Percentiles rank a stretch among this genome's conserved stretches.
Evolutionary conservation across 2,888 invertebrate species (phyloP).

Genomic region (Latrodectus hesperus): DNA sequence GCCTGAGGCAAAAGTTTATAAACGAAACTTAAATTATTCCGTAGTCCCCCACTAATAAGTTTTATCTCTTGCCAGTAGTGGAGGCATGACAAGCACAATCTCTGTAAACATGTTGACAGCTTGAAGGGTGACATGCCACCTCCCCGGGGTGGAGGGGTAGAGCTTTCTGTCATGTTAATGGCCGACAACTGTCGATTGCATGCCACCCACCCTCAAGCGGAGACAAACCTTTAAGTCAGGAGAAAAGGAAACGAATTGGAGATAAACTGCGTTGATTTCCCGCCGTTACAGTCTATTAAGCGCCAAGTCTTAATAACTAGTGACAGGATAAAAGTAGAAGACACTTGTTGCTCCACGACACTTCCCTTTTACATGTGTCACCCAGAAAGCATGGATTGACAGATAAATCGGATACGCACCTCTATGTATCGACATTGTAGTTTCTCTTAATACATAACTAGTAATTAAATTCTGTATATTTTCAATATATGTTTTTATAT

Average conservation of each 20-base stretch:
- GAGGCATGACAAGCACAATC: constrained; percentile 56
- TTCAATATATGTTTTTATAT: background rate
- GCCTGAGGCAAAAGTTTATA: too few species aligned
- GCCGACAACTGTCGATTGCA: constrained; percentile 19
- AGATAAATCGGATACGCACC: too few species aligned
- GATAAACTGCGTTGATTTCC: constrained; percentile 25
- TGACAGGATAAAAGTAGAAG: constrained; percentile 3
- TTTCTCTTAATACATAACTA: background rate
- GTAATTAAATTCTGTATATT: background rate
- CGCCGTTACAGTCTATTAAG: background rate
- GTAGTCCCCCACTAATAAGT: constrained; percentile 15
- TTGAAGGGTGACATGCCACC: constrained; percentile 59
- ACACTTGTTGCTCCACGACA: constrained; percentile 1
- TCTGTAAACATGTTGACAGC: constrained; percentile 67
- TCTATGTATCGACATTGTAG: too few species aligned
- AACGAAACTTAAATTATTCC: constrained; percentile 21
- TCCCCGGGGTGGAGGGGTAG: constrained; percentile 23
- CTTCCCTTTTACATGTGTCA: background rate
- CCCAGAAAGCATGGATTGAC: too few species aligned
- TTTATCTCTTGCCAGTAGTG: constrained; percentile 20
- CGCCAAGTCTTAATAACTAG: background rate
- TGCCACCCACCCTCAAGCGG: background rate
- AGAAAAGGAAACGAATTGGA: constrained; percentile 30
- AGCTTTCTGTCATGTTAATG: constrained; percentile 52
- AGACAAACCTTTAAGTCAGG: constrained; percentile 6